These are phyloP conservation scores for Crocodylus rhombifer DNA, from an alignment of 2,797 vertebrate genomes.

Conservation along the genomic window DNA sequence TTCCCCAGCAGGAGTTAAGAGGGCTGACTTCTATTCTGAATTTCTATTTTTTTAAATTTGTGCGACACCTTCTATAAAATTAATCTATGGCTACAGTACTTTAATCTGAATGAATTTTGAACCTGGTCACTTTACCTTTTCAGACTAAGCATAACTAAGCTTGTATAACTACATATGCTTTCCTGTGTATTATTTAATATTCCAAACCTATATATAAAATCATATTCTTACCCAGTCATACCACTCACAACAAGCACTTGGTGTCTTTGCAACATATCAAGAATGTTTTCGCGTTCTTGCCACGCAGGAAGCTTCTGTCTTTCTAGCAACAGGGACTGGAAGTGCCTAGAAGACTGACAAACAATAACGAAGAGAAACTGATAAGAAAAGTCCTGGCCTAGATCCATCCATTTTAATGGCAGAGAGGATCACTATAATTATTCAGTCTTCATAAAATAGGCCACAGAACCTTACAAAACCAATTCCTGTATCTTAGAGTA, in stretches of 20 bases:
- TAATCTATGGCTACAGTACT: not conserved
- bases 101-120: not conserved
- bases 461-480: not conserved
- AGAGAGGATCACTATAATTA: not conserved
- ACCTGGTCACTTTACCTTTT: not conserved
- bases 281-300: constrained; percentile 90
- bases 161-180: not conserved
- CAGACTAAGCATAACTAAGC: not conserved
- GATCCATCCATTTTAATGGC: not conserved
- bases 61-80: not conserved
- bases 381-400: not conserved
- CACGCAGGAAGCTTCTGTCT: constrained; percentile 94
- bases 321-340: constrained; percentile 90
- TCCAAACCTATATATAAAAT: not conserved
- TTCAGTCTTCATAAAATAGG: not conserved
- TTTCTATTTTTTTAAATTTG: not conserved
- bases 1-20: not conserved
- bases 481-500: not conserved
- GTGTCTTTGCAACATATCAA: constrained; percentile 84
- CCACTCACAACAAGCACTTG: constrained; percentile 97
- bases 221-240: constrained; percentile 93
- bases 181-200: not conserved
- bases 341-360: constrained; percentile 88
- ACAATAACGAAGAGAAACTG: not conserved
- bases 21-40: not conserved